Base-by-base conservation (phyloP, 1,140 invertebrate genomes). In the Trichonephila inaurata region DNA sequence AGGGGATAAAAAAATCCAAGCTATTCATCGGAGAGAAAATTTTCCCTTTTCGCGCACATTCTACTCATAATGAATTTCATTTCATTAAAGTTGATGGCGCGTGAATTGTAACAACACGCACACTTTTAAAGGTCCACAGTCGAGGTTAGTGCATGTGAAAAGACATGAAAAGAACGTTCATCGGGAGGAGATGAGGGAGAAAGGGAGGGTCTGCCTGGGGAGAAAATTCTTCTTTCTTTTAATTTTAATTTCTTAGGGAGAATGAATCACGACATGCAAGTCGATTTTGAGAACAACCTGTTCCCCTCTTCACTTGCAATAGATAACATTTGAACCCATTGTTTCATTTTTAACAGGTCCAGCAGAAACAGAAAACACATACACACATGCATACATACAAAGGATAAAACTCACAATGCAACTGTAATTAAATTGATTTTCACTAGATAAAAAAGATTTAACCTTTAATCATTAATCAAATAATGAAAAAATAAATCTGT, bases 21-120 rank as follows among this genome's bases (percentile, higher is more conserved):
- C 92, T 82, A 94, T 89, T 94, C 92, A 94, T 83, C 87, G 85
- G 69, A 44, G 72, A 89, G 86, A 92, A 81, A 93, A 89, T 94
- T 94, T 93, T 89, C 44, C 62, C 60, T 89, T 83, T 89, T 64
- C 61, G 44, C 16, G 66, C 92, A 82, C 92, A 89, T 89, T 89
- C 86, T 94, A 44, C 81, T 89, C 61, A 72, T 94, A 94, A 94
- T 94, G 92, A 94, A 94, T 94, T 94, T 94, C 87, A 85, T 89
- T 94, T 94, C 92, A 94, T 94, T 94, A 94, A 85, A 94, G 92
- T 94, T 89, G 92, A 94, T 94, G 92, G 92, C 24, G 69, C 92
- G 92, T 89, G 87, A 94, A 93, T 87, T 58, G 89, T 83, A 83
- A 91, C 89, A 91, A 91, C 89, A 83, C 81, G 81, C 89, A 91